These are phyloP conservation scores for Poecilia wingei DNA, from an alignment of 2,797 vertebrate species.

Conservation along the genomic window DNA sequence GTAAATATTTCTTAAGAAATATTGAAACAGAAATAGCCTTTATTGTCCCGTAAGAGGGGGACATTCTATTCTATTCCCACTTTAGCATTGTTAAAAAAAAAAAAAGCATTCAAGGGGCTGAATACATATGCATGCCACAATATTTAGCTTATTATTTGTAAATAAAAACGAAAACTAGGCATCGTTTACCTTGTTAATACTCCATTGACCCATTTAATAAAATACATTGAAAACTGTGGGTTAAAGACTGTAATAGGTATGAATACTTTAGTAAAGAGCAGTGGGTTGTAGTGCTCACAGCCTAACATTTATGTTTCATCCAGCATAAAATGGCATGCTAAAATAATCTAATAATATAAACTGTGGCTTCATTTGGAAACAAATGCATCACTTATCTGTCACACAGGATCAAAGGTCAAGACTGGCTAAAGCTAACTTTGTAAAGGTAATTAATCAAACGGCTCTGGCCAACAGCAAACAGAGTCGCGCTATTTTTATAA, in stretches of 20 bases:
- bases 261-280: neutral
- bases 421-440: neutral
- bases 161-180: neutral
- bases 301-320: neutral
- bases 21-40: too few relatives aligned
- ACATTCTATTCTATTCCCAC: neutral
- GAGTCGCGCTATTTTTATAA: neutral
- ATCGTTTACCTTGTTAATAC: neutral
- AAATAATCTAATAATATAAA: neutral
- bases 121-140: neutral
- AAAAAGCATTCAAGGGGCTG: neutral
- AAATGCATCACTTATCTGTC: conserved; percentile 3
- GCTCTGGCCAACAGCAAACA: neutral
- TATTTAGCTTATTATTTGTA: neutral
- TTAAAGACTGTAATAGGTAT: neutral
- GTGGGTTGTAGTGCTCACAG: neutral
- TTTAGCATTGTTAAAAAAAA: neutral
- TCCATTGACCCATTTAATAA: neutral
- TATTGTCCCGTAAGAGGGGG: too few relatives aligned
- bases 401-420: conserved; percentile 42
- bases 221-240: neutral
- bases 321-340: neutral
- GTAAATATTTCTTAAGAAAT: too few relatives aligned
- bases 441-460: neutral
- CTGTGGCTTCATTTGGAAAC: neutral